Evolutionary conservation across 2,888 invertebrate genomes (phyloP).

Genomic region (Andrena dorsata): DNA sequence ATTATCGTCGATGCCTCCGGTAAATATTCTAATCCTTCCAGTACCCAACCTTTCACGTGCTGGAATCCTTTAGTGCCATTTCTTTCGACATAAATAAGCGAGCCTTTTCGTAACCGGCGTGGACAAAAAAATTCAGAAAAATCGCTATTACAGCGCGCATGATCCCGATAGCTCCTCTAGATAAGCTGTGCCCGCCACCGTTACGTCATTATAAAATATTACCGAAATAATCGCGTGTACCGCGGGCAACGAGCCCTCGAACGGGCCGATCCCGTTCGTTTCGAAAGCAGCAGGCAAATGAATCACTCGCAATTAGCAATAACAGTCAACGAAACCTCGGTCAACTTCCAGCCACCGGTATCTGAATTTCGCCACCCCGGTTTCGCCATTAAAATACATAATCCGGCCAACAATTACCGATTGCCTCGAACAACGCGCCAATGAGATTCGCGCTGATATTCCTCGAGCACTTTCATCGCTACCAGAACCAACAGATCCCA

Average conservation of each 20-base stretch:
- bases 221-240: neutral
- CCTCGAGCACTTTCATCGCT: no score
- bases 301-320: conserved; percentile 1
- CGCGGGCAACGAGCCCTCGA: neutral
- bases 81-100: neutral
- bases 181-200: neutral
- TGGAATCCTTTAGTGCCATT: neutral
- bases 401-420: neutral
- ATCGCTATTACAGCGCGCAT: neutral
- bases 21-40: neutral
- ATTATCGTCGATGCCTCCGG: neutral
- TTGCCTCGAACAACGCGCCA: neutral
- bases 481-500: no score
- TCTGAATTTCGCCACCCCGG: neutral
- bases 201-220: neutral
- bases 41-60: neutral
- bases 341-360: neutral
- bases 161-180: neutral
- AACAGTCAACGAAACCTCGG: neutral
- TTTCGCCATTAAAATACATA: neutral
- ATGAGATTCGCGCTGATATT: no score
- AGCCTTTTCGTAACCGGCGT: neutral
- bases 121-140: neutral
- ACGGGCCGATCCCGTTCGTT: neutral
- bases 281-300: neutral